A percentile compares a stretch with the other conserved stretches of the same genome.
These are phyloP conservation scores for Argyrosomus regius DNA, from an alignment of 2,797 vertebrate species.

Conservation along the genomic window DNA sequence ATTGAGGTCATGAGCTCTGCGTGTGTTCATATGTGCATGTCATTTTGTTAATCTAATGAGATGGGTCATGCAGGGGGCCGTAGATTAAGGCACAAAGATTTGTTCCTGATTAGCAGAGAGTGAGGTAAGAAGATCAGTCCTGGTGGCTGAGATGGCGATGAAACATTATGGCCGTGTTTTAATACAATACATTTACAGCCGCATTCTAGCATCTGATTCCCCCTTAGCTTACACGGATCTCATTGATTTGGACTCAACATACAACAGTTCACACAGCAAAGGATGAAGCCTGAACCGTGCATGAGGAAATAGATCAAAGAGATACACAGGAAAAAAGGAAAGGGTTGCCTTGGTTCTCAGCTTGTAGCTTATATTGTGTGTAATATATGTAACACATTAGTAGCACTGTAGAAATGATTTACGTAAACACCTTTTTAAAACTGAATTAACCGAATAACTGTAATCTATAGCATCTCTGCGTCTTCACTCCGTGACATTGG, in stretches of 20 bases:
- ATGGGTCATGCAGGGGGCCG: slow-evolving; percentile 75
- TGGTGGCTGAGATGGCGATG: slow-evolving; percentile 76
- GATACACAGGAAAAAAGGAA: not conserved
- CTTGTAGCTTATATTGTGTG: not conserved
- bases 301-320: slow-evolving; percentile 9
- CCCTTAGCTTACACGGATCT: slow-evolving; percentile 57
- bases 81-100: slow-evolving; percentile 82
- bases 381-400: not conserved
- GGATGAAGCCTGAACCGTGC: slow-evolving; percentile 19
- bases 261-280: slow-evolving; percentile 42
- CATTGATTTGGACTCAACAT: slow-evolving; percentile 56
- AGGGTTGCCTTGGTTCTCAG: slow-evolving; percentile 13
- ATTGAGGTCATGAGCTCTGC: slow-evolving; percentile 67
- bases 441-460: not conserved
- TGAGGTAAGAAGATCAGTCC: slow-evolving; percentile 84
- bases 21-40: slow-evolving; percentile 72
- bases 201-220: slow-evolving; percentile 79
- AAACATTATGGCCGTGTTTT: slow-evolving; percentile 82
- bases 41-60: slow-evolving; percentile 86
- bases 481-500: not conserved
- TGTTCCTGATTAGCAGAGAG: slow-evolving; percentile 85
- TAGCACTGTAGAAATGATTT: not conserved
- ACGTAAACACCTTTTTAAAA: not conserved
- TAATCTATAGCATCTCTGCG: not conserved
- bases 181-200: slow-evolving; percentile 68